Base-by-base conservation (phyloP, 2,888 invertebrate genomes). In the Phania funesta region DNA sequence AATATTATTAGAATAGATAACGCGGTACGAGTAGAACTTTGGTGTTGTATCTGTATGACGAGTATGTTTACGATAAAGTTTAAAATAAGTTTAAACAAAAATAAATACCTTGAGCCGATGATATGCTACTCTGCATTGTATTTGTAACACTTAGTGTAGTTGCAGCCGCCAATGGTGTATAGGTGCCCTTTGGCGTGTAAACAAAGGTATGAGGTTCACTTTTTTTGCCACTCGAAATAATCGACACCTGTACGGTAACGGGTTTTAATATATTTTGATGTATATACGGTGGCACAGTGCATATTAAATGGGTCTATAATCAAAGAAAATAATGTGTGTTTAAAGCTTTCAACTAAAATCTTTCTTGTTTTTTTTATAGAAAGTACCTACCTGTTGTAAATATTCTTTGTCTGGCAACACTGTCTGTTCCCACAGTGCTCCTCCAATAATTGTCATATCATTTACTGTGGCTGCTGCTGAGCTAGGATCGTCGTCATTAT, bases 321-420 rank as follows among this genome's bases (percentile, higher is more conserved):
- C 32, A 54, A 46, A 60, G 20, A 11, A 22, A 20, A 32, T 3
- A 35, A 35, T 35, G 4, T 7, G 2, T 9, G 2, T 35, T 9
- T 35, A 2, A 35, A 8, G n/a, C n/a, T 8, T 35, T 8, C 26
- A 60, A 32, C n/a, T 41, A 32, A 48, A 35, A 56, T 44, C 41
- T 24, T 48, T 35, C 16, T 32, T 41, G 2, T 22, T 41, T 29
- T 24, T 11, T 38, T 48, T 13, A 3, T 3, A 1, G 6, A 2
- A 3, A 13, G 2, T 0, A 58, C 83, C 83, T 87, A 95, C 96
- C 93, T 96, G 96, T 89, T 97, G 97, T 84, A 97, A 92, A 90
- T 95, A 97, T 90, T 97, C 97, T 90, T 97, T 97, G 89, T 97
- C 96, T 0, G 97, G 97, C 41, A 93, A 91, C n/a, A 96, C 96